Conservation (phyloP, 2,113 vertebrate genomes). For the Thinocorus orbignyianus region DNA sequence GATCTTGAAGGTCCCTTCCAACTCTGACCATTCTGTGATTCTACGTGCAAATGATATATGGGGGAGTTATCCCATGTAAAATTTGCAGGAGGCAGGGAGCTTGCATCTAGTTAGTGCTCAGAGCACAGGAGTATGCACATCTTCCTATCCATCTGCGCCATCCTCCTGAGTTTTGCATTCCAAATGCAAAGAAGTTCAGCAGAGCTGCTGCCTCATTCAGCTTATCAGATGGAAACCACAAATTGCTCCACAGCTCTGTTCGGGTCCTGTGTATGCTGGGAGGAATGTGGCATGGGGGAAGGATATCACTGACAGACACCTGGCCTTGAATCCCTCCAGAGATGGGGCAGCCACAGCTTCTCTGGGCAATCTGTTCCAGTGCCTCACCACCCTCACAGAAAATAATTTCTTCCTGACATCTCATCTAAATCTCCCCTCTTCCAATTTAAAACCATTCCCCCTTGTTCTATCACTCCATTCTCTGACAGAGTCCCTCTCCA, state of each 20-base stretch:
- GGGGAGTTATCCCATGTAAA: background rate
- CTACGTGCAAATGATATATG: background rate
- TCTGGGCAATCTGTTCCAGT: too few relatives aligned
- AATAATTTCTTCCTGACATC: too few relatives aligned
- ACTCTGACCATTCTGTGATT: too few relatives aligned
- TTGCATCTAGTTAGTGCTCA: background rate
- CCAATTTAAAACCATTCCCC: too few relatives aligned
- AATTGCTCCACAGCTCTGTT: background rate
- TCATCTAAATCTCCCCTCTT: too few relatives aligned
- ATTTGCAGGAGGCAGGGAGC: background rate
- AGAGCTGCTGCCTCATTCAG: background rate
- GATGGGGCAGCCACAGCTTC: too few relatives aligned
- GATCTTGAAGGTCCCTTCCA: too few relatives aligned
- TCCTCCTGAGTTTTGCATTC: background rate
- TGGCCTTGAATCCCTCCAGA: too few relatives aligned
- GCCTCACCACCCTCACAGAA: too few relatives aligned
- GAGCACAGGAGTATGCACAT: background rate
- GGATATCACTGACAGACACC: too few relatives aligned
- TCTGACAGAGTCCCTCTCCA: too few relatives aligned
- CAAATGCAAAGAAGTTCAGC: background rate
- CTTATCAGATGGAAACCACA: background rate
- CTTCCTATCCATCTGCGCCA: background rate
- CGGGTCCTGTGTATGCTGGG: background rate
- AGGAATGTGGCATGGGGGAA: background rate
- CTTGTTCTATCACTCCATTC: too few relatives aligned